Evolutionary conservation across 2,113 vertebrate species (phyloP).

Genomic region (Conger conger): DNA sequence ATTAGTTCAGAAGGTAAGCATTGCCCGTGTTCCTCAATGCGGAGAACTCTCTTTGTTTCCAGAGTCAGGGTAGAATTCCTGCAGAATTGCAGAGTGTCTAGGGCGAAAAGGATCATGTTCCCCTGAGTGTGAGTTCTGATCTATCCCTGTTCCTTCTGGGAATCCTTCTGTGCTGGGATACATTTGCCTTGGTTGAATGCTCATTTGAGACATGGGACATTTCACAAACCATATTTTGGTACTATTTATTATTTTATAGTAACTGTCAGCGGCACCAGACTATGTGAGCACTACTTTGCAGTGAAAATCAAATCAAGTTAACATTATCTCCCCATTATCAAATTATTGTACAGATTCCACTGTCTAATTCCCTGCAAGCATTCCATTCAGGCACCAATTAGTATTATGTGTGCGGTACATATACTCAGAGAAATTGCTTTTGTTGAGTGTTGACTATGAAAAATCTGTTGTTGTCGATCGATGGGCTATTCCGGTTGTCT

Average conservation of each 20-base stretch:
- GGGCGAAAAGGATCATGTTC: slow-evolving; percentile 16
- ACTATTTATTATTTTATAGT: neutral
- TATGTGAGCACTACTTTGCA: no score
- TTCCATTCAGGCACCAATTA: neutral
- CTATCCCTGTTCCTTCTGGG: neutral
- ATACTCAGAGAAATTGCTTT: slow-evolving; percentile 26
- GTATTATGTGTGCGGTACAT: slow-evolving; percentile 24
- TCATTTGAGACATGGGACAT: neutral
- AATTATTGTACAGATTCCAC: slow-evolving; percentile 19
- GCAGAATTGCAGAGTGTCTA: slow-evolving; percentile 18
- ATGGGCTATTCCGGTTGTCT: slow-evolving; percentile 54
- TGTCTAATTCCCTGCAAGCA: neutral
- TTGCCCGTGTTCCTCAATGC: neutral
- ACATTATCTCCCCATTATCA: neutral
- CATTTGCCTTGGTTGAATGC: neutral
- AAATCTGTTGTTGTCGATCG: slow-evolving; percentile 45
- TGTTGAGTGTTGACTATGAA: slow-evolving; percentile 51
- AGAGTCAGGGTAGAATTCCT: neutral
- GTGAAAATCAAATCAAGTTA: no score
- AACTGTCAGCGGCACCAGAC: no score
- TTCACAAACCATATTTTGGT: neutral
- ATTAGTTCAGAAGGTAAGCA: neutral
- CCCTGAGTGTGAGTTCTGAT: neutral
- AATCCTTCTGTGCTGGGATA: neutral
- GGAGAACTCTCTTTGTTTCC: neutral